phyloP scores from a whole-genome alignment of 2,113 vertebrate species.

The Pangasianodon gigas region DNA sequence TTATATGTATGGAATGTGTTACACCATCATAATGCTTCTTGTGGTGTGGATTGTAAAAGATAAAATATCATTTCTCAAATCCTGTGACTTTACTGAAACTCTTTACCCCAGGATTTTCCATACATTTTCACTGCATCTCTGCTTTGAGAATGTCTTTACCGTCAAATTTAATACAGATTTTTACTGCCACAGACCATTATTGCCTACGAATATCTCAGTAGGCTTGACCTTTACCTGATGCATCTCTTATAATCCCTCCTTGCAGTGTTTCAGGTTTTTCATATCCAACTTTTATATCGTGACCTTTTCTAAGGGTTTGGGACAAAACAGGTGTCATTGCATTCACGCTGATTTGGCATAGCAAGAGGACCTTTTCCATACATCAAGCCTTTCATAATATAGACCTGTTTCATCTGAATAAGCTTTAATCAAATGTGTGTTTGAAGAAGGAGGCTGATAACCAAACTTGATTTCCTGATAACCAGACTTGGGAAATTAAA shows the following conservation, averaged over 20 bases:
- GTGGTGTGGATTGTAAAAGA: not conserved
- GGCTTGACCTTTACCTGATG: constrained; percentile 39
- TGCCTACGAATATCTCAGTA: not conserved
- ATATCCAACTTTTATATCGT: not conserved
- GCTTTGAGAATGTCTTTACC: not conserved
- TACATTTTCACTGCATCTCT: not conserved
- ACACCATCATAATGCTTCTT: not conserved
- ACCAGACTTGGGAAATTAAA: not conserved
- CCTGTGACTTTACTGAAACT: not conserved
- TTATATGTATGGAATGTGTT: not conserved
- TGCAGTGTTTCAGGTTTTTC: not conserved
- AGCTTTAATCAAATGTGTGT: not conserved
- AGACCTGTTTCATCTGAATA: not conserved
- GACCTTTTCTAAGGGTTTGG: constrained; percentile 32
- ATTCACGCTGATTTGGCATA: constrained; percentile 6
- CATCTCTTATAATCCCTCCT: not conserved
- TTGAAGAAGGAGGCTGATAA: not conserved
- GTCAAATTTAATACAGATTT: not conserved
- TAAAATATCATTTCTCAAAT: not conserved
- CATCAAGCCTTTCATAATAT: not conserved
- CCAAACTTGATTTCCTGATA: not conserved
- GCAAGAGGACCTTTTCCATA: constrained; percentile 11
- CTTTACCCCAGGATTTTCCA: not conserved
- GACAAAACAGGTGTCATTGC: not conserved
- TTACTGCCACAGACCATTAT: not conserved